A percentile compares a stretch with the other conserved stretches of the same genome.
Evolutionary conservation across 2,888 invertebrate genomes (phyloP).

Genomic region (Laspeyria flexula): DNA sequence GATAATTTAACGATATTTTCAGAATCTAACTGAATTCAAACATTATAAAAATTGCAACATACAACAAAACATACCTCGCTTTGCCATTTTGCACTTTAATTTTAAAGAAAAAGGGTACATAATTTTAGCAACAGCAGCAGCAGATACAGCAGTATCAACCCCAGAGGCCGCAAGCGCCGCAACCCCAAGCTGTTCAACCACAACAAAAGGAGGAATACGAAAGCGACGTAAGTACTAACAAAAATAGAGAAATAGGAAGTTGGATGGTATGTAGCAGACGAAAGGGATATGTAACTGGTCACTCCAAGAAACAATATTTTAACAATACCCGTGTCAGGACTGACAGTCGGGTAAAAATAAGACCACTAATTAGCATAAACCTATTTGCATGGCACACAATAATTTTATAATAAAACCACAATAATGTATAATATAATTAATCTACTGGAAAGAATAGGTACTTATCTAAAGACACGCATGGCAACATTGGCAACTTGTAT

Average conservation of each 20-base stretch:
- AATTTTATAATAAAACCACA: neutral
- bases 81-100: constrained; percentile 1
- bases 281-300: neutral
- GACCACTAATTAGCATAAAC: neutral
- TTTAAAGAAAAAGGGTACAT: constrained; percentile 5
- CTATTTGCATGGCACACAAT: neutral
- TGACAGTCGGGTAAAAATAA: no score
- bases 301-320: neutral
- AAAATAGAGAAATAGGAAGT: neutral
- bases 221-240: constrained; percentile 75
- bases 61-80: neutral
- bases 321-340: no score
- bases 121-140: constrained; percentile 45
- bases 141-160: constrained; percentile 59
- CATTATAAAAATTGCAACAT: no score
- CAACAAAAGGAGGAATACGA: constrained; percentile 88
- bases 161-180: constrained; percentile 63
- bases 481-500: no score
- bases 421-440: no score
- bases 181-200: constrained; percentile 54
- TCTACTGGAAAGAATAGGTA: no score
- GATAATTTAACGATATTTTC: no score
- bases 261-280: neutral
- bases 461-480: no score
- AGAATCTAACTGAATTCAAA: no score